phyloP scores from a whole-genome alignment of 2,113 vertebrate species.

The Lynx canadensis region DNA sequence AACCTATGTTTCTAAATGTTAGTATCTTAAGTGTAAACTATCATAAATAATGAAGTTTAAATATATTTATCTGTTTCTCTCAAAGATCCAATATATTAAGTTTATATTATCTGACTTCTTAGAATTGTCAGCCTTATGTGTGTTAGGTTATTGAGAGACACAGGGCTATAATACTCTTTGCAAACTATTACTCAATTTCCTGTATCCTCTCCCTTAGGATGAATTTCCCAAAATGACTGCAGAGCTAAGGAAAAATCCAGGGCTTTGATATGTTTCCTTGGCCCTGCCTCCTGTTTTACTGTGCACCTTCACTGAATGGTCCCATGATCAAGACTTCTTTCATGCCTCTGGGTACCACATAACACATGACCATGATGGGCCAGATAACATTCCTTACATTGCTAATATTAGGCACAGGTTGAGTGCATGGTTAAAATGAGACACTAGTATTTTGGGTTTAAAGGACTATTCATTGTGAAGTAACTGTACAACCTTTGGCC shows the following conservation, averaged over 20 bases:
- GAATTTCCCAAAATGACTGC: constrained; percentile 70
- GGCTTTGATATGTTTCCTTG: constrained; percentile 63
- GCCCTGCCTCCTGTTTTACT: constrained; percentile 55
- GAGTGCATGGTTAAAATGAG: constrained; percentile 54
- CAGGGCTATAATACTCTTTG: constrained; percentile 48
- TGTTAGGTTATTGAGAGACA: constrained; percentile 58
- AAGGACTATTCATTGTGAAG: constrained; percentile 52
- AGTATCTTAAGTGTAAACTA: background rate
- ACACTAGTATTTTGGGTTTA: constrained; percentile 51
- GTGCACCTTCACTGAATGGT: constrained; percentile 18
- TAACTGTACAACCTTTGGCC: constrained; percentile 68
- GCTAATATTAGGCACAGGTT: constrained; percentile 68
- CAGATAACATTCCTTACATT: constrained; percentile 67
- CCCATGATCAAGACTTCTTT: constrained; percentile 31
- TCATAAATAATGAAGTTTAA: background rate
- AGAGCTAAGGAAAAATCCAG: constrained; percentile 50
- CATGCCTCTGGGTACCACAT: constrained; percentile 45
- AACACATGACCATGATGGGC: constrained; percentile 42
- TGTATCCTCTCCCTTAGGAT: constrained; percentile 74
- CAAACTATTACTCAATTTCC: constrained; percentile 77
- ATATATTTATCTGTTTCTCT: background rate
- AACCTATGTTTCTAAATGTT: background rate
- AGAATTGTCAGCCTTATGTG: background rate
- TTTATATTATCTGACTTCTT: constrained; percentile 21
- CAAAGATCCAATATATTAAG: background rate